Evolutionary conservation across 2,113 vertebrate genomes (phyloP).

Genomic region (Orcinus orca): DNA sequence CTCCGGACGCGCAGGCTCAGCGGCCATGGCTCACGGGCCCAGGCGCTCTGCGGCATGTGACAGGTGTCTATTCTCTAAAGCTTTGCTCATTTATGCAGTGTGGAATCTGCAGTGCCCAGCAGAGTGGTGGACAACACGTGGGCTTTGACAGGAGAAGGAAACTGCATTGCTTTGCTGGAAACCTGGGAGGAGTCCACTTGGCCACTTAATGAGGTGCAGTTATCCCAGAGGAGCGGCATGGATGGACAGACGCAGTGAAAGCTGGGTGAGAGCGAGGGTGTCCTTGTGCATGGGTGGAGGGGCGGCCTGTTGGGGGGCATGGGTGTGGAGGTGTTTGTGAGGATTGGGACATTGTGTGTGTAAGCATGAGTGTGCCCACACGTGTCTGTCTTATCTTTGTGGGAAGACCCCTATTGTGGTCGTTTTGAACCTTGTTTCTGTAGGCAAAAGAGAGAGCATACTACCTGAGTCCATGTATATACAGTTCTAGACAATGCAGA

Average conservation of each 20-base stretch:
- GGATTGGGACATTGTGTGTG: neutral
- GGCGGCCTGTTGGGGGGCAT: rapidly evolving
- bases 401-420: neutral
- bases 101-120: neutral
- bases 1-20: too few relatives aligned
- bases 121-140: neutral
- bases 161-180: neutral
- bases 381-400: neutral
- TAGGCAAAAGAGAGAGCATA: neutral
- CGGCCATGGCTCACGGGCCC: too few relatives aligned
- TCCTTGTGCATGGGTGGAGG: too few relatives aligned
- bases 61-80: too few relatives aligned
- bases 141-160: neutral
- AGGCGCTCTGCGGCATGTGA: too few relatives aligned
- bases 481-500: neutral
- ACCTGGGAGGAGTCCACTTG: neutral
- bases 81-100: too few relatives aligned
- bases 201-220: neutral
- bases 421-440: neutral
- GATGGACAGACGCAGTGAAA: neutral
- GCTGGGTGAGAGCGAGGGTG: neutral
- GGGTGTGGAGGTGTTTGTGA: neutral
- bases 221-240: neutral
- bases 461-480: too few relatives aligned
- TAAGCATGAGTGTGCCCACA: rapidly evolving